These are phyloP conservation scores for Linurgus olivaceus DNA, from an alignment of 2,797 vertebrate species.

Conservation along the genomic window DNA sequence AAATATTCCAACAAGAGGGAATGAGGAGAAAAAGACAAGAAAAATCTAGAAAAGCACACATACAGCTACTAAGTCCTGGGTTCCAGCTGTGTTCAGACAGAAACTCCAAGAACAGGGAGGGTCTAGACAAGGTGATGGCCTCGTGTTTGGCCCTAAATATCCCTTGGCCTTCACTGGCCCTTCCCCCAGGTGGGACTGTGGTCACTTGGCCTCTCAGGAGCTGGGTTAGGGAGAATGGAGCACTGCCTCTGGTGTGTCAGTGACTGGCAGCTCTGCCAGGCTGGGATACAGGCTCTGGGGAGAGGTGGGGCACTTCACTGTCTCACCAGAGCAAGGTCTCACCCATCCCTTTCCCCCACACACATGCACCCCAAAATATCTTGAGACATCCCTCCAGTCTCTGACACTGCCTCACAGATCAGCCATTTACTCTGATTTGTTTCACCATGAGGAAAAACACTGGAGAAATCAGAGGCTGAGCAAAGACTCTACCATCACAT, in stretches of 20 bases:
- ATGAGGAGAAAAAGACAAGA: background rate
- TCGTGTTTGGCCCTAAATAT: fast-evolving
- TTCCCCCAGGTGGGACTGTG: background rate
- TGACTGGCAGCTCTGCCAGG: background rate
- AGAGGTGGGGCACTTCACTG: background rate
- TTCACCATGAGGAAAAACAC: background rate
- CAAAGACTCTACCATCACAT: background rate
- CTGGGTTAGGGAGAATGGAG: background rate
- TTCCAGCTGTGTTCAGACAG: background rate
- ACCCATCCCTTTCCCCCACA: background rate
- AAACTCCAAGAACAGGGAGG: background rate
- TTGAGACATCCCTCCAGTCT: background rate
- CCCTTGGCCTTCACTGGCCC: no score
- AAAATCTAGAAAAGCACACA: background rate
- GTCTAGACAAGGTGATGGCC: background rate
- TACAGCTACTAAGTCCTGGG: background rate
- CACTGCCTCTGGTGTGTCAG: background rate
- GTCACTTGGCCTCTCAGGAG: background rate
- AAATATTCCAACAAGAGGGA: background rate
- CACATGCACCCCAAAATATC: no score
- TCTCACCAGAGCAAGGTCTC: background rate
- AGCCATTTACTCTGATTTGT: background rate
- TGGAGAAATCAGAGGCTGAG: background rate
- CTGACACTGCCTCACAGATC: background rate
- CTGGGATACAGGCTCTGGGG: background rate